phyloP scores from a whole-genome alignment of 1,140 invertebrate species.

The Penaeus indicus region DNA sequence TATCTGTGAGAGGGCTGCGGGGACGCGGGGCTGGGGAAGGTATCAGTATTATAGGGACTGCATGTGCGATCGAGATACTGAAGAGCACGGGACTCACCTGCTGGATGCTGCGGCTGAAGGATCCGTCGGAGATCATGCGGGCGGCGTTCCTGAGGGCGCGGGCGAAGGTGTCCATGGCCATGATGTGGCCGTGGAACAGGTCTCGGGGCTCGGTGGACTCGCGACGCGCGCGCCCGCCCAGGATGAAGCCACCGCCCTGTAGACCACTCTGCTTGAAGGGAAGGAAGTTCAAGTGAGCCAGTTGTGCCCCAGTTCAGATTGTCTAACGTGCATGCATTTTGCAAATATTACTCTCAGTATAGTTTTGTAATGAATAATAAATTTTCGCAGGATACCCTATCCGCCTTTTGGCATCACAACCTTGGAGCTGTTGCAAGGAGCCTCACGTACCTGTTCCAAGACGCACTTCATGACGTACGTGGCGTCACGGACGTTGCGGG shows the following conservation, averaged over 20 bases:
- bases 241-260: slow-evolving; percentile 57
- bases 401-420: background rate
- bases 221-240: slow-evolving; percentile 55
- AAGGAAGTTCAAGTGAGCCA: no score
- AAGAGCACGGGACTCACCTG: slow-evolving; percentile 41
- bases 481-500: slow-evolving; percentile 53
- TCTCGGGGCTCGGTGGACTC: slow-evolving; percentile 60
- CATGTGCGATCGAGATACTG: background rate
- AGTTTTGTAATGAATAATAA: background rate
- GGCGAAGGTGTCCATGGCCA: slow-evolving; percentile 66
- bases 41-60: background rate
- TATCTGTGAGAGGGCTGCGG: background rate
- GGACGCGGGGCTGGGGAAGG: background rate
- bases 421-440: background rate
- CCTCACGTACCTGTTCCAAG: slow-evolving; percentile 56
- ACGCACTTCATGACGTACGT: slow-evolving; percentile 66
- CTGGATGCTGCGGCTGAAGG: slow-evolving; percentile 60
- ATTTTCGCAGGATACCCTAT: background rate
- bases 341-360: background rate
- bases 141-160: slow-evolving; percentile 60
- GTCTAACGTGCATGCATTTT: background rate
- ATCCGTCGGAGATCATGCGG: slow-evolving; percentile 56
- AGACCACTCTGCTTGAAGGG: slow-evolving; percentile 53
- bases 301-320: background rate
- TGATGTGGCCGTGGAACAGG: slow-evolving; percentile 62